Percentiles rank a stretch among this genome's conserved stretches.
Conservation (phyloP, 2,888 invertebrate genomes). For the Entomobrya multifasciata region DNA sequence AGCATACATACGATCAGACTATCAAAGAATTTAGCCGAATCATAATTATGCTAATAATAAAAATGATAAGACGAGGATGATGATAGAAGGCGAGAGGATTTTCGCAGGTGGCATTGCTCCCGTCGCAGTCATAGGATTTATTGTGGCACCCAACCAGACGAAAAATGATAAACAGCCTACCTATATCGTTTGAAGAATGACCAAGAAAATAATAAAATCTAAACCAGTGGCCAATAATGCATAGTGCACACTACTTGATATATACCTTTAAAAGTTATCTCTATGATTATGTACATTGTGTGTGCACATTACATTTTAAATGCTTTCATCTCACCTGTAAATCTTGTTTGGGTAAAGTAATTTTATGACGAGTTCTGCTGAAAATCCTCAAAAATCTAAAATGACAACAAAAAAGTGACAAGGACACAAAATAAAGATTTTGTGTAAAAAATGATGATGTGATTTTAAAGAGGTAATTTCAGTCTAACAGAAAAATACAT, state of each 20-base stretch:
- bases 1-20: no score
- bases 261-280: no score
- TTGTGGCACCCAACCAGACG: slow-evolving; percentile 22
- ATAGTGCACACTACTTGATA: not conserved
- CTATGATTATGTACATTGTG: no score
- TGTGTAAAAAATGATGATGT: no score
- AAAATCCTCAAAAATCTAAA: slow-evolving; percentile 4
- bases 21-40: not conserved
- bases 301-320: not conserved
- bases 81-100: no score
- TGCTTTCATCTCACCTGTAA: slow-evolving; percentile 17
- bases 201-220: slow-evolving; percentile 2
- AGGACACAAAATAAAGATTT: no score
- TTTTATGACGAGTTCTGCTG: not conserved
- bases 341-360: slow-evolving; percentile 25
- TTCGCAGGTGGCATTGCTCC: not conserved
- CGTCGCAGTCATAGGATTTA: not conserved
- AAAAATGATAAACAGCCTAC: slow-evolving; percentile 8
- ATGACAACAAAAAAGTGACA: not conserved
- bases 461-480: no score
- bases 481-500: no score
- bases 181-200: not conserved
- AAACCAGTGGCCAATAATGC: not conserved
- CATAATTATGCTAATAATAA: slow-evolving; percentile 2
- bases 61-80: not conserved